phyloP scores from a whole-genome alignment of 2,888 invertebrate species.

The Catocala nupta region DNA sequence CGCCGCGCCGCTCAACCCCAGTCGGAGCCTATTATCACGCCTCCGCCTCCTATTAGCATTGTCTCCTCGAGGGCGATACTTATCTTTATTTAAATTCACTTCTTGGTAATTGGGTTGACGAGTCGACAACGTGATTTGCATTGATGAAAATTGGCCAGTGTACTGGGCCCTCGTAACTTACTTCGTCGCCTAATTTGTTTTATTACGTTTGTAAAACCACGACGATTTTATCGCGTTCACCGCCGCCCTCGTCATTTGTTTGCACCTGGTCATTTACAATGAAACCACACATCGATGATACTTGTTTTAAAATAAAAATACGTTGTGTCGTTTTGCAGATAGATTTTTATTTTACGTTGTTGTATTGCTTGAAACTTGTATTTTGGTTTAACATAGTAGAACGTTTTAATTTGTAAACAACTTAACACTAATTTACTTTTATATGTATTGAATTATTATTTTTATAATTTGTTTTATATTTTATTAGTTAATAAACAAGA shows the following conservation, averaged over 20 bases:
- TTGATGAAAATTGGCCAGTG: slow-evolving; percentile 85
- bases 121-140: slow-evolving; percentile 88
- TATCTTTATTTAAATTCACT: slow-evolving; percentile 88
- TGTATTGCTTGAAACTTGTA: too few species aligned
- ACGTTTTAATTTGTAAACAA: too few species aligned
- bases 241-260: slow-evolving; percentile 36
- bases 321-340: too few species aligned
- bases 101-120: slow-evolving; percentile 88
- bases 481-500: too few species aligned
- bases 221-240: slow-evolving; percentile 56
- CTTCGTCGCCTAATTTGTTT: slow-evolving; percentile 79
- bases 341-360: too few species aligned
- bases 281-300: slow-evolving; percentile 14
- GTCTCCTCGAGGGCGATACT: slow-evolving; percentile 87
- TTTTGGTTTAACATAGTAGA: too few species aligned
- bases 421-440: too few species aligned
- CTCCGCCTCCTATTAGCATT: slow-evolving; percentile 86
- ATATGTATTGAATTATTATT: too few species aligned
- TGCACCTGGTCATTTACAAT: slow-evolving; percentile 41
- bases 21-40: slow-evolving; percentile 85
- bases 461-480: too few species aligned
- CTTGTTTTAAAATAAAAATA: neutral
- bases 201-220: slow-evolving; percentile 76
- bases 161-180: slow-evolving; percentile 74
- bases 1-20: slow-evolving; percentile 67